Evolutionary conservation across 2,113 vertebrate species (phyloP).

Genomic region (Dunckerocampus dactyliophorus): DNA sequence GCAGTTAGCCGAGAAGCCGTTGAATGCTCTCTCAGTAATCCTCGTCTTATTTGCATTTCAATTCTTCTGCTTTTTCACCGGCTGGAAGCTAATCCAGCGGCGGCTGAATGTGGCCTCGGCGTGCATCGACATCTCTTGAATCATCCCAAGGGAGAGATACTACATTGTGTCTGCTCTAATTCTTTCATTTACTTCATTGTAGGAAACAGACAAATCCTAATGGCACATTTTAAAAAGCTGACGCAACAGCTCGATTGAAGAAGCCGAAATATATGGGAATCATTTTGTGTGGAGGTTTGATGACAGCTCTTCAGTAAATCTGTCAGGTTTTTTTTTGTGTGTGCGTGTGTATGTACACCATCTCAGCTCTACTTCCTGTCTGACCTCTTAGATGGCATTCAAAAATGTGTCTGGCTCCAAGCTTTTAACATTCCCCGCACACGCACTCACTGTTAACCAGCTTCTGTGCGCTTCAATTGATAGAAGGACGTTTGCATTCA

Average conservation of each 20-base stretch:
- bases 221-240: conserved; percentile 23
- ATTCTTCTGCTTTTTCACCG: conserved; percentile 66
- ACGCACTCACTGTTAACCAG: conserved; percentile 53
- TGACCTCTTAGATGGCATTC: conserved; percentile 51
- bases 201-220: conserved; percentile 40
- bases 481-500: conserved; percentile 61
- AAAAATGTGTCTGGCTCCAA: conserved; percentile 43
- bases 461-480: conserved; percentile 52
- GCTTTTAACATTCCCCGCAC: conserved; percentile 70
- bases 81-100: conserved; percentile 63
- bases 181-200: conserved; percentile 42
- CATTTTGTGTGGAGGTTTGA: conserved; percentile 13
- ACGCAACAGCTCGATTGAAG: conserved; percentile 8
- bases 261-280: conserved; percentile 12
- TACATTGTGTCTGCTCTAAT: conserved; percentile 40
- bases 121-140: conserved; percentile 56
- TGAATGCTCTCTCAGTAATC: conserved; percentile 75
- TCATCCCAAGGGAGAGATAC: conserved; percentile 40
- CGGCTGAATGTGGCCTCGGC: conserved; percentile 58
- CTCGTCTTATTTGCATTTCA: conserved; percentile 75
- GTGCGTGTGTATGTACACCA: conserved; percentile 18
- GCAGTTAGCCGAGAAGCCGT: conserved; percentile 4
- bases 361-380: conserved; percentile 39
- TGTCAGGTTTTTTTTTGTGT: conserved; percentile 11
- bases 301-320: conserved; percentile 10